Base-by-base conservation (phyloP, 2,113 vertebrate species). In the Desmodus rotundus region DNA sequence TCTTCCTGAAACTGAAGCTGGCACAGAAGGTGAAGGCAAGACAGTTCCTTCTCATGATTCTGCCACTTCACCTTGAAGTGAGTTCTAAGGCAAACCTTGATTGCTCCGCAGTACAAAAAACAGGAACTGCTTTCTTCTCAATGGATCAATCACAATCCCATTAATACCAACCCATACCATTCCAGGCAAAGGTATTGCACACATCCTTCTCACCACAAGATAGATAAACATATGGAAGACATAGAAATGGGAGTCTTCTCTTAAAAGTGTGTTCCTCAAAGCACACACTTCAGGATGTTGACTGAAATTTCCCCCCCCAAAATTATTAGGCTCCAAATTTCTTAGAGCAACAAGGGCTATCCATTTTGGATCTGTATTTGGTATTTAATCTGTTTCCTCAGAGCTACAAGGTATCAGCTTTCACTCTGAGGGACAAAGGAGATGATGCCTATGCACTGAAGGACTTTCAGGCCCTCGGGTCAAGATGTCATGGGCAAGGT, bases 21-120 rank as follows among this genome's bases (percentile, higher is more conserved):
- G 96, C 84, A 96, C 95, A 20, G 98, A 99, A 73, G 98, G 98
- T 31, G 99, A 99, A 88, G 98, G 98, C 11, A 98, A 98, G 36
- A 93, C 97, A 0, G 61, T 97, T 41, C 98, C 98, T 86, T 97
- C 98, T 65, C 98, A 98, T n/a, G 98, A 98, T 95, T 98, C 98
- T 38, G 98, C 98, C 93, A 98, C 98, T 86, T 97, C 97, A 0
- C 97, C 98, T 74, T 98, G 58, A 98, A 97, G 95, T 92, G 77
- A 63, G 14, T 92, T 63, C n/a, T 20, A 77, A 85, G 54, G 73
- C 84, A 93, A 83, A 74, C 43, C 56, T 76, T 41, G 82, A 76
- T 90, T 50, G 88, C 61, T 92, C 36, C 47, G n/a, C 41, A 33
- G 41, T 26, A 24, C 83, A 58, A 45, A 72, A 95, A 87, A 84